Conservation (phyloP, 2,113 vertebrate species). For the Brevimyrus niger region DNA sequence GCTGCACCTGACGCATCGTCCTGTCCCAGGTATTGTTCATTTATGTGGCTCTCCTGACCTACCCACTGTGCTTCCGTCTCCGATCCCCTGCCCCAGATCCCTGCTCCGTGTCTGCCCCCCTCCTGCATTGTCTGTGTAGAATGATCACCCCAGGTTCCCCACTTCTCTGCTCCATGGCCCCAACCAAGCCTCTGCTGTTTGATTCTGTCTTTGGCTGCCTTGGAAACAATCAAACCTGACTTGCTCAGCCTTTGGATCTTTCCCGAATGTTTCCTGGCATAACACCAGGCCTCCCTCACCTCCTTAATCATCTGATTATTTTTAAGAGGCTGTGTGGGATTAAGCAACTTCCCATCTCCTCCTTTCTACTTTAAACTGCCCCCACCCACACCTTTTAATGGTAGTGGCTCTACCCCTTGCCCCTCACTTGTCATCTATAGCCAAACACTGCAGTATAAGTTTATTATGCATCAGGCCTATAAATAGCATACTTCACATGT, state of each 20-base stretch:
- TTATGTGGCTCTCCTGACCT: neutral
- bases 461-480: neutral
- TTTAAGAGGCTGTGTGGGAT: neutral
- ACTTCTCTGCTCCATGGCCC: neutral
- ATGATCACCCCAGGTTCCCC: neutral
- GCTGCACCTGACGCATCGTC: neutral
- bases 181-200: neutral
- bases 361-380: neutral
- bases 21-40: neutral
- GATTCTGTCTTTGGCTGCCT: neutral
- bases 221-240: neutral
- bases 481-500: neutral
- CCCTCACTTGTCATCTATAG: neutral
- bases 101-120: neutral
- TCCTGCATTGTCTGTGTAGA: neutral
- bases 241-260: neutral
- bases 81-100: neutral
- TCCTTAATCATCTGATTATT: neutral
- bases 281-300: neutral
- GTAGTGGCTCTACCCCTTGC: neutral
- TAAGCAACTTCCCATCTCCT: neutral
- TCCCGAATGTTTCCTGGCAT: neutral
- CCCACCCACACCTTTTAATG: neutral
- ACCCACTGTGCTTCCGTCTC: neutral
- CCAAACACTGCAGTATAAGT: neutral